Evolutionary conservation across 2,113 vertebrate genomes (phyloP).

Genomic region (Oncorhynchus kisutch): DNA sequence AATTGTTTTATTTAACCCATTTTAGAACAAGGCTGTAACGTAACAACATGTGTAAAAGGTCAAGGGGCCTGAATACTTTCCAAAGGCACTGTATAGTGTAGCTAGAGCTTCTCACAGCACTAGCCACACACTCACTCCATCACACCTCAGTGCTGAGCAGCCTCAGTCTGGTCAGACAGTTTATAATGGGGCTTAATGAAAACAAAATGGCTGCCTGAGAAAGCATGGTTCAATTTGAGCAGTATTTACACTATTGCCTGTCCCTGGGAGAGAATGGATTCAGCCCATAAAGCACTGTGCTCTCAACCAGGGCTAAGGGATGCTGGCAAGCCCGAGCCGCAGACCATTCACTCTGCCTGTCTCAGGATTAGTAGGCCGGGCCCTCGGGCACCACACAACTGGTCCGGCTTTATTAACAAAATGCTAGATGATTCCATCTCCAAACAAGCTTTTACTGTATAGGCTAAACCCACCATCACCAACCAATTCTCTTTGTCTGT

Average conservation of each 20-base stretch:
- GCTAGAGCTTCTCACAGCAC: slow-evolving; percentile 22
- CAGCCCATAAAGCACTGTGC: slow-evolving; percentile 74
- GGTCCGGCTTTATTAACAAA: slow-evolving; percentile 53
- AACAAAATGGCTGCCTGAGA: slow-evolving; percentile 30
- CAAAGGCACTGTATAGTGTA: not conserved
- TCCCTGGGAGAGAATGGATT: slow-evolving; percentile 71
- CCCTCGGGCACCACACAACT: slow-evolving; percentile 47
- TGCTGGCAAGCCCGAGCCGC: slow-evolving; percentile 65
- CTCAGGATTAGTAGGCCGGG: slow-evolving; percentile 61
- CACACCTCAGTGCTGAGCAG: not conserved
- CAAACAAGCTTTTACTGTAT: slow-evolving; percentile 32
- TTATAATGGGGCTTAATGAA: slow-evolving; percentile 65
- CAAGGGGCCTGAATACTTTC: too few relatives aligned
- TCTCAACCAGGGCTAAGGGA: slow-evolving; percentile 72
- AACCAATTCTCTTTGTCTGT: too few relatives aligned
- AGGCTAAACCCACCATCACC: slow-evolving; percentile 13
- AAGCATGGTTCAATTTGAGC: slow-evolving; percentile 58
- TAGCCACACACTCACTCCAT: slow-evolving; percentile 28
- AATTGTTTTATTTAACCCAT: too few relatives aligned
- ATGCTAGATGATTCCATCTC: slow-evolving; percentile 56
- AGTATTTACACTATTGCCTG: slow-evolving; percentile 71
- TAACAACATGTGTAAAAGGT: too few relatives aligned
- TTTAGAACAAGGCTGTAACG: too few relatives aligned
- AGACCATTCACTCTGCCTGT: slow-evolving; percentile 64
- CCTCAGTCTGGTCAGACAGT: not conserved